These are phyloP conservation scores for Xenus cinereus DNA, from an alignment of 2,113 vertebrate genomes.

Conservation along the genomic window DNA sequence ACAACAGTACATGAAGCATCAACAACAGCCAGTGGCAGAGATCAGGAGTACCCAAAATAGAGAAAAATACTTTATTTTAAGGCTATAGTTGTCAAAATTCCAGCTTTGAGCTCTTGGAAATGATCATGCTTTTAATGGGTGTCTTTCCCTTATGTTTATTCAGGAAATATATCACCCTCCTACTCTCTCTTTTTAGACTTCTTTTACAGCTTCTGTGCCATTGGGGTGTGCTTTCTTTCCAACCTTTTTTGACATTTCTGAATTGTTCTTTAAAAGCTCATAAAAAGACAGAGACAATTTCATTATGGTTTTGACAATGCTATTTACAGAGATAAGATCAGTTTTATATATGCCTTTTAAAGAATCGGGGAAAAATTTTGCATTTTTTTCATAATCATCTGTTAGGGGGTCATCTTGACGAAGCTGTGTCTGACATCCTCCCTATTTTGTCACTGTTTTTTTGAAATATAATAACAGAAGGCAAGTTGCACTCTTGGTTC, in stretches of 20 bases:
- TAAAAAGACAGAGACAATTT: neutral
- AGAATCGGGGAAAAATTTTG: neutral
- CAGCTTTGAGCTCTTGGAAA: neutral
- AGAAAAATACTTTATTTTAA: neutral
- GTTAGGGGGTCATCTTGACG: neutral
- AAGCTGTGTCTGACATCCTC: neutral
- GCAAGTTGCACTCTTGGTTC: neutral
- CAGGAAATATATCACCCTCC: accelerated
- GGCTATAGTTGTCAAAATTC: neutral
- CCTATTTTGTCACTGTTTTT: neutral
- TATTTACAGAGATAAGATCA: neutral
- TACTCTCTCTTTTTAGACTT: neutral
- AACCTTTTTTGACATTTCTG: neutral
- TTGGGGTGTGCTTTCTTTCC: neutral
- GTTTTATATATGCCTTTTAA: neutral
- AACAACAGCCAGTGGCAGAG: neutral
- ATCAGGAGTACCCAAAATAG: neutral
- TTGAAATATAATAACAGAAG: neutral
- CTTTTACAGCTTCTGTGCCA: neutral
- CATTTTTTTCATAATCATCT: neutral
- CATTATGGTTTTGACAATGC: neutral
- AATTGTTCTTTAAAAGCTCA: neutral
- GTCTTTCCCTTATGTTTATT: neutral
- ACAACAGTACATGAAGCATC: neutral
- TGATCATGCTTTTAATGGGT: neutral